A percentile compares a stretch with the other conserved stretches of the same genome.
Evolutionary conservation across 1,140 invertebrate genomes (phyloP).

Genomic region (Papilio aristodemus): DNA sequence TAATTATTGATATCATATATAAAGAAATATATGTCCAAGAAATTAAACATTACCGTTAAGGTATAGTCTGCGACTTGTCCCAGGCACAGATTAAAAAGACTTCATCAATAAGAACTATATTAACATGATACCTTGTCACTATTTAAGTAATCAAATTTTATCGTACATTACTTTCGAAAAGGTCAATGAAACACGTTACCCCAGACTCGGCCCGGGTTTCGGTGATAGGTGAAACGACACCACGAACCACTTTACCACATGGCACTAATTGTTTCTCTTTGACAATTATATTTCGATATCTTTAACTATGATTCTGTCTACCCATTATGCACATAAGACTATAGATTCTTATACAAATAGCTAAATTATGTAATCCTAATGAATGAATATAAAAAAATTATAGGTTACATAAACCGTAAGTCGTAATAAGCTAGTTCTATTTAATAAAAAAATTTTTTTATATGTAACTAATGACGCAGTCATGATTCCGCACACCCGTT

Average conservation of each 20-base stretch:
- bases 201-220: not conserved
- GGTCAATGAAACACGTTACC: not conserved
- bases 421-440: not conserved
- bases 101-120: not conserved
- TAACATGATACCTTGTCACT: too few relatives aligned
- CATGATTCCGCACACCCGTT: not conserved
- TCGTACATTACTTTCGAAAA: conserved; percentile 4
- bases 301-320: too few relatives aligned
- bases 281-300: not conserved
- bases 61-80: too few relatives aligned
- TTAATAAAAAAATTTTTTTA: not conserved
- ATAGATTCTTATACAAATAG: too few relatives aligned
- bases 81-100: not conserved
- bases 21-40: too few relatives aligned
- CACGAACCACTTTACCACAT: not conserved
- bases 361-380: too few relatives aligned
- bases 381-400: not conserved
- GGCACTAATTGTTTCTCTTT: not conserved
- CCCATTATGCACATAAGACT: too few relatives aligned
- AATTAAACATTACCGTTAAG: too few relatives aligned
- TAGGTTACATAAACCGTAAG: not conserved
- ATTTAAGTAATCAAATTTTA: too few relatives aligned
- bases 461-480: conserved; percentile 16
- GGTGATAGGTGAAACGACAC: not conserved
- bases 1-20: too few relatives aligned